A percentile compares a stretch with the other conserved stretches of the same genome.
Conservation (phyloP, 2,888 invertebrate genomes). For the Philaethria dido region DNA sequence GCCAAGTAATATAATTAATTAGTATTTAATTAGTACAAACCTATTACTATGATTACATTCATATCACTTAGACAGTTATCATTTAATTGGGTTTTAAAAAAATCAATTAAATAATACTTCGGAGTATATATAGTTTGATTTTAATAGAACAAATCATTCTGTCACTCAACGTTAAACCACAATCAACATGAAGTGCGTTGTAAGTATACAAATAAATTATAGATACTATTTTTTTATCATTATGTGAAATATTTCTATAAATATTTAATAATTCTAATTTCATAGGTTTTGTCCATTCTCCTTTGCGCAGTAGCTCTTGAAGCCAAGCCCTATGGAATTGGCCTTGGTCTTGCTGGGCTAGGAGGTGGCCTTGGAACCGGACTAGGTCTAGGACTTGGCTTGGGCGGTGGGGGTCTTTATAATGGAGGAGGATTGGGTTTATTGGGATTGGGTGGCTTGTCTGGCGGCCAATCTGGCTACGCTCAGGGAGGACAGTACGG, state of each 20-base stretch:
- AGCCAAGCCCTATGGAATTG: conserved; percentile 10
- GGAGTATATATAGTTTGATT: conserved; percentile 18
- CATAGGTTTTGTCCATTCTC: conserved; percentile 20
- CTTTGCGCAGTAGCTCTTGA: conserved; percentile 21
- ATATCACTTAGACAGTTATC: not conserved
- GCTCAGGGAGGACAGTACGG: conserved; percentile 35
- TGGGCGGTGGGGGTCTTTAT: not conserved
- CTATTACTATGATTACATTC: no score
- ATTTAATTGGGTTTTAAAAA: conserved; percentile 18
- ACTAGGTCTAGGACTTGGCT: not conserved
- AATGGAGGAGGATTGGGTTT: conserved; percentile 1
- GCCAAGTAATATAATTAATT: no score
- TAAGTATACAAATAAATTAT: conserved; percentile 1
- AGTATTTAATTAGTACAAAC: no score
- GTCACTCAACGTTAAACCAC: not conserved
- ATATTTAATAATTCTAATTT: not conserved
- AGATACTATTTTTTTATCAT: not conserved
- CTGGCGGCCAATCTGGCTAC: conserved; percentile 28
- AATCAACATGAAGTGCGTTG: conserved; percentile 33
- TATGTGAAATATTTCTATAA: not conserved
- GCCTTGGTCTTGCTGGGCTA: conserved; percentile 14
- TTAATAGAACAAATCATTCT: not conserved
- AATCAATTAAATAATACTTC: no score
- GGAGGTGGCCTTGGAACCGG: not conserved
- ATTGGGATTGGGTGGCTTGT: conserved; percentile 26